These are phyloP conservation scores for Phymastichus coffea DNA, from an alignment of 1,140 invertebrate genomes.

Conservation along the genomic window DNA sequence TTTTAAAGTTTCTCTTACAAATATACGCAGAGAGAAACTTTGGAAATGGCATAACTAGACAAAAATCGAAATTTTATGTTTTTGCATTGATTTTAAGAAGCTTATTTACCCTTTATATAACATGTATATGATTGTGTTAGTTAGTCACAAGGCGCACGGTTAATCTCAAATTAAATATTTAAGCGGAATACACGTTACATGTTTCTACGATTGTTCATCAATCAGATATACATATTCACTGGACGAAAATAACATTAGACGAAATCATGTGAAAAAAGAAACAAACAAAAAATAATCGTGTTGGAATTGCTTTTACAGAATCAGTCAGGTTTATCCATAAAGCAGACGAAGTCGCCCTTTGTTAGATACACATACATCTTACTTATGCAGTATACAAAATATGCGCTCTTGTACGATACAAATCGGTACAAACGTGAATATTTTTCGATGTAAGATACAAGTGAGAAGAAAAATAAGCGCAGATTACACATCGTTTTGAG, in stretches of 20 bases:
- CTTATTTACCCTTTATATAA: not conserved
- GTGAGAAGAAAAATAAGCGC: no score
- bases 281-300: constrained; percentile 11
- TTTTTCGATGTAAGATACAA: no score
- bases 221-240: constrained; percentile 16
- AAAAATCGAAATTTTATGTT: not conserved
- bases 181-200: not conserved
- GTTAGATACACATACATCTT: not conserved
- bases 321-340: constrained; percentile 9
- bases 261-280: not conserved
- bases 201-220: constrained; percentile 9
- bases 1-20: constrained; percentile 3
- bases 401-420: no score
- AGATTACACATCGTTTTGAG: no score
- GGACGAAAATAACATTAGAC: constrained; percentile 7
- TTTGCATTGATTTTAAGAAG: not conserved
- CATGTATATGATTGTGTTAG: not conserved
- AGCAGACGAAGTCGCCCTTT: not conserved
- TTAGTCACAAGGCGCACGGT: not conserved
- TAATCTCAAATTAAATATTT: constrained; percentile 3
- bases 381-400: no score
- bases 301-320: constrained; percentile 15
- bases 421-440: no score
- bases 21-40: no score
- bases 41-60: not conserved